Conservation (phyloP, 1,140 invertebrate species). For the Spodoptera litura region DNA sequence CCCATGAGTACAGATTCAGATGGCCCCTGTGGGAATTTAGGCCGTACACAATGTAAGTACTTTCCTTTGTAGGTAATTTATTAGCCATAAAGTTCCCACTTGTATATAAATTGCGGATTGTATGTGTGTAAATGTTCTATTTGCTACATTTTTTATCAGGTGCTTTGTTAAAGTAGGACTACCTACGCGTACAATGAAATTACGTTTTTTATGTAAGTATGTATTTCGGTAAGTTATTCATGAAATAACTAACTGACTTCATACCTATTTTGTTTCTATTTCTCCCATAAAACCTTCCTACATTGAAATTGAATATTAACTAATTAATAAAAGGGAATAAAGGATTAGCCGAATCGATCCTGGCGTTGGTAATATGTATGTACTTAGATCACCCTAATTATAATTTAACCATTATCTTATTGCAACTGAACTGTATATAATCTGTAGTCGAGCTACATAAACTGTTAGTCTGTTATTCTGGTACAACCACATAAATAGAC, state of each 20-base stretch:
- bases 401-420: too few species aligned
- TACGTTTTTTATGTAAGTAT: not conserved
- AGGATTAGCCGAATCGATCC: too few species aligned
- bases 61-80: slow-evolving; percentile 23
- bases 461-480: not conserved
- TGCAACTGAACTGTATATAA: not conserved
- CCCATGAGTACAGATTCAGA: slow-evolving; percentile 21
- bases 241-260: too few species aligned
- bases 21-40: slow-evolving; percentile 1
- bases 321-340: too few species aligned
- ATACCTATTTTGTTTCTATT: too few species aligned
- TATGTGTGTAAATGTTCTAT: slow-evolving; percentile 9
- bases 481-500: too few species aligned
- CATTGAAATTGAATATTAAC: too few species aligned
- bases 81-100: slow-evolving; percentile 19
- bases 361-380: too few species aligned
- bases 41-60: slow-evolving; percentile 8
- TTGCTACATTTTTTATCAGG: slow-evolving; percentile 6
- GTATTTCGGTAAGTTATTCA: not conserved
- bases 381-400: too few species aligned
- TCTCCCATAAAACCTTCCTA: too few species aligned
- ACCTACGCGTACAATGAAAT: slow-evolving; percentile 1
- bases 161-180: slow-evolving; percentile 1
- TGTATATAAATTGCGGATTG: slow-evolving; percentile 22
- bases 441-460: not conserved